These are phyloP conservation scores for Pristionchus fissidentatus DNA, from an alignment of 2,888 invertebrate species.

Conservation along the genomic window DNA sequence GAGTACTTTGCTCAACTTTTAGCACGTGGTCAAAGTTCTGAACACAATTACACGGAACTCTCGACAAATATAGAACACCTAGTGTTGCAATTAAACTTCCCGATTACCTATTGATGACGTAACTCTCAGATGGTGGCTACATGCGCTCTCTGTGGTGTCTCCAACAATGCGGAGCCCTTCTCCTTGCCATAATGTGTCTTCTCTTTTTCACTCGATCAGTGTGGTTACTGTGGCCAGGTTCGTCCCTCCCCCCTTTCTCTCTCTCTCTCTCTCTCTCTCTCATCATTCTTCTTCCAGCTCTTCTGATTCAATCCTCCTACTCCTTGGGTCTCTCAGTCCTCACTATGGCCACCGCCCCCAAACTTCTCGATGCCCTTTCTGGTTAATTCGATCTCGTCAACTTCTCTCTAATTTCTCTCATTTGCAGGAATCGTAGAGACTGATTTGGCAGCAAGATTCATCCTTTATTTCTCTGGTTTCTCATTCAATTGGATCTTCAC, in stretches of 20 bases:
- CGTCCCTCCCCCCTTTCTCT: not conserved
- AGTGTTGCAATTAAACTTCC: too few species aligned
- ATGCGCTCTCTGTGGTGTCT: conserved; percentile 71
- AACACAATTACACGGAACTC: not conserved
- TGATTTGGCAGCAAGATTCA: conserved; percentile 51
- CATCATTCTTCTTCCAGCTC: conserved; percentile 65
- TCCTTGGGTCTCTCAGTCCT: conserved; percentile 74
- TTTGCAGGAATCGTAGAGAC: conserved; percentile 48
- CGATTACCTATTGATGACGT: not conserved
- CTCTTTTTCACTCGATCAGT: conserved; percentile 60
- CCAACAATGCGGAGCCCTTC: conserved; percentile 69
- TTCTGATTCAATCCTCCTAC: conserved; percentile 74
- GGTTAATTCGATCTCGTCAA: conserved; percentile 38
- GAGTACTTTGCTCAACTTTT: too few species aligned
- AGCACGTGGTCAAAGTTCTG: too few species aligned
- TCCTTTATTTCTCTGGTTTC: conserved; percentile 62
- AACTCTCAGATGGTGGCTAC: conserved; percentile 72
- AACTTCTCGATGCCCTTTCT: conserved; percentile 68
- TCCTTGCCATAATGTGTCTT: conserved; percentile 61
- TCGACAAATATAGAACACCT: not conserved
- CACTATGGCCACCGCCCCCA: conserved; percentile 75
- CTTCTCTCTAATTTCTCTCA: not conserved
- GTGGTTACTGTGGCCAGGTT: conserved; percentile 74
- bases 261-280: not conserved
- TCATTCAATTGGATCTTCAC: conserved; percentile 67